These are phyloP conservation scores for Stomatorhinus ivindoensis DNA, from an alignment of 2,113 vertebrate genomes.

Conservation along the genomic window DNA sequence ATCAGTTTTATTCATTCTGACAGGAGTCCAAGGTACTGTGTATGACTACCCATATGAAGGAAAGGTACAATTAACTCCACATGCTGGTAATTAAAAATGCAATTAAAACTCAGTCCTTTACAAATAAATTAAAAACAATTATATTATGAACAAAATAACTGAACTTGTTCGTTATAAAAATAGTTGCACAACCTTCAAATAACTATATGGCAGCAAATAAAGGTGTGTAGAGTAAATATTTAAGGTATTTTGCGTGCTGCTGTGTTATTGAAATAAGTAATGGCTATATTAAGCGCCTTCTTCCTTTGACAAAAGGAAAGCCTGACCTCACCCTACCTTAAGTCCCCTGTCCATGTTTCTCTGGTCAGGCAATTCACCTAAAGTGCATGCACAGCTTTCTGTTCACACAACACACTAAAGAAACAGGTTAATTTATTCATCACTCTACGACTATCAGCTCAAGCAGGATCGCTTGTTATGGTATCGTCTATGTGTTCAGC, in stretches of 20 bases:
- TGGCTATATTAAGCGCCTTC: neutral
- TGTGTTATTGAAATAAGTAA: slow-evolving; percentile 30
- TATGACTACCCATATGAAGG: neutral
- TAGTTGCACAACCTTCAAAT: slow-evolving; percentile 19
- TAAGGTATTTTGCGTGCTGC: slow-evolving; percentile 42
- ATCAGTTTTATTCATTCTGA: slow-evolving; percentile 15
- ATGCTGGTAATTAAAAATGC: neutral
- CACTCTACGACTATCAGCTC: neutral
- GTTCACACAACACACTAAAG: neutral
- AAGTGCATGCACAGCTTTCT: neutral
- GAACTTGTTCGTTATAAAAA: slow-evolving; percentile 55
- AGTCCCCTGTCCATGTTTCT: neutral
- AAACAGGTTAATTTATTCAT: neutral
- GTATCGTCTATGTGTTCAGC: neutral
- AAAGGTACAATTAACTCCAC: neutral
- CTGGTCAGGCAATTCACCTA: neutral
- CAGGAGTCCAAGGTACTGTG: slow-evolving; percentile 7
- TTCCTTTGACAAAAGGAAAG: neutral
- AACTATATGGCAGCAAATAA: slow-evolving; percentile 34
- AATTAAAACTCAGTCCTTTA: slow-evolving; percentile 3
- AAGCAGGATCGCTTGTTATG: neutral
- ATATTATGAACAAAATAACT: slow-evolving; percentile 30
- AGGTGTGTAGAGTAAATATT: slow-evolving; percentile 37
- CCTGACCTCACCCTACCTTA: neutral
- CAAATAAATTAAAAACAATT: slow-evolving; percentile 9